Evolutionary conservation across 1,140 invertebrate species (phyloP).

Genomic region (Heliconius hermathena): DNA sequence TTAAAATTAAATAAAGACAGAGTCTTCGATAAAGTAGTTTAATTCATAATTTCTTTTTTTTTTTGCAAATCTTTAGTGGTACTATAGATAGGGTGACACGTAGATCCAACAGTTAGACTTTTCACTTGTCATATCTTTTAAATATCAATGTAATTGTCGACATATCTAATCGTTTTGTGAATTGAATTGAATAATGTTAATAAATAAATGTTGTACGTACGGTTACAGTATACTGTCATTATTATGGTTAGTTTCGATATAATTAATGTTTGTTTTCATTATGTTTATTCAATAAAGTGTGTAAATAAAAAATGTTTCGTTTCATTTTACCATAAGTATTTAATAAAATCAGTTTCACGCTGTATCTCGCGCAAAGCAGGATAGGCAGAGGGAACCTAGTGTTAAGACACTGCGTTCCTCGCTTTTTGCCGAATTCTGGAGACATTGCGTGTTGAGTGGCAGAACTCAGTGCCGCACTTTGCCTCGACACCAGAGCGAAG

Average conservation of each 20-base stretch:
- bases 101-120: conserved; percentile 43
- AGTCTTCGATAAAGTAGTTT: conserved; percentile 31
- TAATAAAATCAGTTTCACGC: not conserved
- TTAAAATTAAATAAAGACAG: conserved; percentile 13
- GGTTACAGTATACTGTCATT: conserved; percentile 79
- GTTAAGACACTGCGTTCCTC: too few species aligned
- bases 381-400: too few species aligned
- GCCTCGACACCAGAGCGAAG: too few species aligned
- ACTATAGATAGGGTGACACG: conserved; percentile 42
- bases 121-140: conserved; percentile 68
- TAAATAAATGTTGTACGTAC: conserved; percentile 79
- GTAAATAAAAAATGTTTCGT: conserved; percentile 62
- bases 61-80: conserved; percentile 36
- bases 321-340: not conserved
- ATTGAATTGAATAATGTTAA: conserved; percentile 78
- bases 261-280: conserved; percentile 79
- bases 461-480: too few species aligned
- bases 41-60: conserved; percentile 28
- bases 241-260: conserved; percentile 75
- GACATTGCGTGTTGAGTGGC: too few species aligned
- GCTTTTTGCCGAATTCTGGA: too few species aligned
- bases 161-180: conserved; percentile 80
- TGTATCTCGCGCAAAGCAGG: too few species aligned
- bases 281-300: conserved; percentile 82
- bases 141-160: conserved; percentile 78